These are phyloP conservation scores for Pelusios castaneus DNA, from an alignment of 2,113 vertebrate genomes.

Conservation along the genomic window DNA sequence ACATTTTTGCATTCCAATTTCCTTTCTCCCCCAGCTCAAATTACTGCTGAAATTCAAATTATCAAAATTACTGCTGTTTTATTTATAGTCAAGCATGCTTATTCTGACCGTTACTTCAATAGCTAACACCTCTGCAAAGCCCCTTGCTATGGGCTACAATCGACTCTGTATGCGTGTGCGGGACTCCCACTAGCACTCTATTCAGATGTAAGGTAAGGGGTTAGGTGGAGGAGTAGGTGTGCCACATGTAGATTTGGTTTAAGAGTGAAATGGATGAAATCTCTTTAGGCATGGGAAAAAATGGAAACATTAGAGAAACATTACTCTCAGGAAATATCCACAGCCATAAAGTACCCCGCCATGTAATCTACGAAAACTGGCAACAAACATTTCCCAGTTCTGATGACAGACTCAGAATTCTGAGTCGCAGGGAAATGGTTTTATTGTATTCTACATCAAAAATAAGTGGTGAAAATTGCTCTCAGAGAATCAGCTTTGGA, in stretches of 20 bases:
- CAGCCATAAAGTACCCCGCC: background rate
- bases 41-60: too few relatives aligned
- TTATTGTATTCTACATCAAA: conserved; percentile 19
- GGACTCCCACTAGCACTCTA: background rate
- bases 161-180: background rate
- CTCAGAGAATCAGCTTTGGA: background rate
- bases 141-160: background rate
- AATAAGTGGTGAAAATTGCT: background rate
- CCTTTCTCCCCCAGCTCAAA: background rate
- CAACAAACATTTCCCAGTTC: background rate
- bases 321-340: background rate
- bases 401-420: background rate
- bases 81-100: background rate
- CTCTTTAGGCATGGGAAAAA: background rate
- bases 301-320: background rate
- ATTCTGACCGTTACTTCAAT: background rate
- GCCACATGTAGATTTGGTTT: background rate
- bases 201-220: background rate
- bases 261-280: background rate
- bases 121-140: background rate
- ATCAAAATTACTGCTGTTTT: background rate
- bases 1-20: background rate
- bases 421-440: background rate
- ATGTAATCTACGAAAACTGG: background rate
- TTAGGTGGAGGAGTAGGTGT: background rate